Conservation (phyloP, 2,113 vertebrate species). For the Petrocephalus zakoni region DNA sequence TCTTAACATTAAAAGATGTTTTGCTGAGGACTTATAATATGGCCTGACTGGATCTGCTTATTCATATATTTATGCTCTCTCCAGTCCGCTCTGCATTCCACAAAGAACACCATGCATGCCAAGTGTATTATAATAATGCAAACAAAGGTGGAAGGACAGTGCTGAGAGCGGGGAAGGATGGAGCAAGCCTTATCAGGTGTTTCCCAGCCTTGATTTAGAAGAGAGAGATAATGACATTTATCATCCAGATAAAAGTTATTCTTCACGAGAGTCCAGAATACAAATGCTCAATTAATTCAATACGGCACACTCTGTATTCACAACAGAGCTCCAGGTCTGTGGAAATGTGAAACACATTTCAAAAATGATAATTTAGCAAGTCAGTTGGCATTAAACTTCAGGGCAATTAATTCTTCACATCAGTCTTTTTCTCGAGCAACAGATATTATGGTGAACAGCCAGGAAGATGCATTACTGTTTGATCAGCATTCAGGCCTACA, state of each 20-base stretch:
- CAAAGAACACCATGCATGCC: neutral
- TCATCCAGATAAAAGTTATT: constrained; percentile 5
- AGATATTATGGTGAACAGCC: constrained; percentile 9
- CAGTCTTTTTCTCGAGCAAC: constrained; percentile 3
- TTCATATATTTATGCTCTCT: neutral
- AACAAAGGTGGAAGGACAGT: neutral
- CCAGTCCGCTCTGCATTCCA: no score
- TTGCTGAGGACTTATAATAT: neutral
- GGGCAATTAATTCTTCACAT: constrained; percentile 6
- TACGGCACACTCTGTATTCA: constrained; percentile 1
- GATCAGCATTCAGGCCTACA: constrained; percentile 1
- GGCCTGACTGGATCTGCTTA: neutral
- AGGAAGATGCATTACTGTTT: constrained; percentile 2
- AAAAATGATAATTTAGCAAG: constrained; percentile 16
- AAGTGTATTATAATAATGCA: neutral
- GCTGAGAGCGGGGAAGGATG: neutral
- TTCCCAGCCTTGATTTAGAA: neutral
- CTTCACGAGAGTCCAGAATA: neutral
- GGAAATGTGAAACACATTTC: constrained; percentile 9
- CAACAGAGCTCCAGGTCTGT: neutral
- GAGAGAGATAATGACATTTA: constrained; percentile 14
- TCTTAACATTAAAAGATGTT: neutral
- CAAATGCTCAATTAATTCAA: constrained; percentile 18
- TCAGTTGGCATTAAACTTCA: constrained; percentile 17
- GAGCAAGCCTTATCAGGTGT: neutral